These are phyloP conservation scores for Neogobius melanostomus DNA, from an alignment of 2,113 vertebrate species.

Conservation along the genomic window DNA sequence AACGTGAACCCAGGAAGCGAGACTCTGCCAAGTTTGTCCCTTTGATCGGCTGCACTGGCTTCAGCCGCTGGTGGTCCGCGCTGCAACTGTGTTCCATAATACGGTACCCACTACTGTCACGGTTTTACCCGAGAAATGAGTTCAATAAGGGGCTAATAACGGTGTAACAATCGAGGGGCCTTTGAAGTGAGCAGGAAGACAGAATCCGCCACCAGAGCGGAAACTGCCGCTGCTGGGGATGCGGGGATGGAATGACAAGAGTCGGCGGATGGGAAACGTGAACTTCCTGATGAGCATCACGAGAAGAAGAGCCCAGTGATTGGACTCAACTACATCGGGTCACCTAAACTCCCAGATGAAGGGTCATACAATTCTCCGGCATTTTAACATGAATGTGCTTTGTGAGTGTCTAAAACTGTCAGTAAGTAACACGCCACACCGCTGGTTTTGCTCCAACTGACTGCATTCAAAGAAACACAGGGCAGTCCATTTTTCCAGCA, in stretches of 20 bases:
- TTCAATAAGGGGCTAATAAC: conserved; percentile 32
- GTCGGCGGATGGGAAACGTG: background rate
- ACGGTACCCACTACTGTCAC: conserved; percentile 21
- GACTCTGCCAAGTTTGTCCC: conserved; percentile 46
- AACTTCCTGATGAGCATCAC: background rate
- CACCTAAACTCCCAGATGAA: background rate
- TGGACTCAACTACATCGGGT: background rate
- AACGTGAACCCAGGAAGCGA: conserved; percentile 61
- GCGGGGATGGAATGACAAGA: conserved; percentile 1
- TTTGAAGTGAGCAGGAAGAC: conserved; percentile 15
- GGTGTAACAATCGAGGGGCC: conserved; percentile 7
- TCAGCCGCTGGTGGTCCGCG: conserved; percentile 49
- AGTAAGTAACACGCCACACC: background rate
- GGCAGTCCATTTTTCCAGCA: background rate
- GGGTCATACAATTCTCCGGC: background rate
- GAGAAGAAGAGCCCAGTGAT: background rate
- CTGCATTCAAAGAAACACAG: background rate
- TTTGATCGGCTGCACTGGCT: conserved; percentile 48
- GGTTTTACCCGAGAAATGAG: conserved; percentile 29
- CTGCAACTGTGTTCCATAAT: conserved; percentile 4
- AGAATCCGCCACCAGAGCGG: conserved; percentile 6
- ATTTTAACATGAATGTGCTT: background rate
- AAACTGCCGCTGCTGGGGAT: conserved; percentile 1
- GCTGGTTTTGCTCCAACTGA: background rate
- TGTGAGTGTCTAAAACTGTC: no score